Percentiles rank a stretch among this genome's conserved stretches.
These are phyloP conservation scores for Lemur catta DNA, from an alignment of 2,797 vertebrate genomes.

Conservation along the genomic window DNA sequence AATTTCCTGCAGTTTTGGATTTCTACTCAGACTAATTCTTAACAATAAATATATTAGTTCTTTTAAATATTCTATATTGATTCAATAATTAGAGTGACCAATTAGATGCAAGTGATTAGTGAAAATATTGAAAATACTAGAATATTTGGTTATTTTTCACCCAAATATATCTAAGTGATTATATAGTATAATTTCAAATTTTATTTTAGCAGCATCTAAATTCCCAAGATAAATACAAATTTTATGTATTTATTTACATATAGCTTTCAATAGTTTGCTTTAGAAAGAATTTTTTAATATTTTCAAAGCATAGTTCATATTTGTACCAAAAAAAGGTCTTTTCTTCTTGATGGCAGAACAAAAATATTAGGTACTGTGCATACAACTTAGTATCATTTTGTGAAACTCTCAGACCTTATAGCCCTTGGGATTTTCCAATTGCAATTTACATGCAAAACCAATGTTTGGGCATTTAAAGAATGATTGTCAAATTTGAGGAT, in stretches of 20 bases:
- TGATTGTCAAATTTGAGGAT: not conserved
- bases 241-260: not conserved
- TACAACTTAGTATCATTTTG: not conserved
- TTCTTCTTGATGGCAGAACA: not conserved
- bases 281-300: not conserved
- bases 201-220: not conserved
- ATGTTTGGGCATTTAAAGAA: not conserved
- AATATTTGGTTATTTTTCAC: not conserved
- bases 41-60: not conserved
- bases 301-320: not conserved
- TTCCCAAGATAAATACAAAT: not conserved
- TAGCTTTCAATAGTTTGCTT: slow-evolving; percentile 4
- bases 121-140: not conserved
- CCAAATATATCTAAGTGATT: too few relatives aligned
- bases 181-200: not conserved
- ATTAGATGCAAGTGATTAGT: not conserved
- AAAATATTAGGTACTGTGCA: not conserved
- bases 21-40: not conserved
- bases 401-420: not conserved
- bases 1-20: not conserved
- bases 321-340: not conserved
- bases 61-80: not conserved
- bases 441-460: not conserved
- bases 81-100: not conserved
- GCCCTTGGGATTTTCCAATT: not conserved